Base-by-base conservation (phyloP, 2,888 invertebrate genomes). In the Lomographa bimaculata region DNA sequence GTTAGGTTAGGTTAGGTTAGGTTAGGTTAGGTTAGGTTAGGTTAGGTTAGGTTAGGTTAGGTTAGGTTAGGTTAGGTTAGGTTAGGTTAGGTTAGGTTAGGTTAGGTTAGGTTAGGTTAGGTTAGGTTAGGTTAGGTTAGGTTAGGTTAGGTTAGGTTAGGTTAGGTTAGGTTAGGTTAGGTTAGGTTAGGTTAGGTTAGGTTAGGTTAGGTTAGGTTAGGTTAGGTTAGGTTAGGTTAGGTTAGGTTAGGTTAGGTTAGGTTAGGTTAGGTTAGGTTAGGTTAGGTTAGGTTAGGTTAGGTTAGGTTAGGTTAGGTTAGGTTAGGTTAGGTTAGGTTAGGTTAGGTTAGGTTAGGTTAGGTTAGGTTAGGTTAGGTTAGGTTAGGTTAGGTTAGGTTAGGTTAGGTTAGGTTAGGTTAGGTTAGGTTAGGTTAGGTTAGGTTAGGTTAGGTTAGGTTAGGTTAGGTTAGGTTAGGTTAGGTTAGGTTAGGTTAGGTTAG, bases 111-210 rank as follows among this genome's bases (percentile, higher is more conserved):
- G 29, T 29, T 19, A 19, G 18, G 29, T 19, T 19, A 29, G 29
- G 18, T 18, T 19, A 29, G 29, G 29, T 29, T 29, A 29, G 29
- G 29, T 19, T 18, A 29, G 19, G 29, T 18, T 29, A 19, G 29
- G 19, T 19, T 29, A 19, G 19, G 29, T 19, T 12, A 18, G 36
- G 36, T 42, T 42, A 35, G 42, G 42, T 35, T 42, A 42, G 36
- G 36, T 36, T 36, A 36, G 42, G 42, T 42, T 42, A 36, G 42
- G 42, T 42, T 41, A 41, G 42, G 42, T 42, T 42, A 36, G 42
- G 42, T 42, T 42, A 37, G 37, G 37, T 37, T 37, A 37, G 37
- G 37, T 37, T 37, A 37, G 37, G 37, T 37, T 37, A 37, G 37
- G 37, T 37, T 37, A 37, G 37, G 37, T 37, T 37, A 37, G 37